Conservation (phyloP, 2,888 invertebrate genomes). For the Tubiluchus corallicola region DNA sequence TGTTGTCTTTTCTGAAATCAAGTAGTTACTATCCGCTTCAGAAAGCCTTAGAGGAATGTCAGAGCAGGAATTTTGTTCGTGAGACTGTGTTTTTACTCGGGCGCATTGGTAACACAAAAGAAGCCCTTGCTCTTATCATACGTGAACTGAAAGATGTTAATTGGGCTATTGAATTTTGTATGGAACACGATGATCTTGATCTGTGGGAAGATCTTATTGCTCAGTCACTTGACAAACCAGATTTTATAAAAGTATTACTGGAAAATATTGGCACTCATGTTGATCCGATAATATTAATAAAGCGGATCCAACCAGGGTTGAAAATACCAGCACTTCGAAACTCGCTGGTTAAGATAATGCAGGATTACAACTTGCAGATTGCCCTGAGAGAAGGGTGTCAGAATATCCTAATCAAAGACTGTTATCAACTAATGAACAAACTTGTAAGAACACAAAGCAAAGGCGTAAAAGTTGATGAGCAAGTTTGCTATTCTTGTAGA, state of each 20-base stretch:
- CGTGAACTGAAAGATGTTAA: constrained; percentile 64
- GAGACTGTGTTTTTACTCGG: constrained; percentile 78
- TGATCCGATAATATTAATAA: constrained; percentile 67
- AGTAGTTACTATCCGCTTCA: constrained; percentile 84
- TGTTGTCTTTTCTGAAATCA: constrained; percentile 66
- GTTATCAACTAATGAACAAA: constrained; percentile 65
- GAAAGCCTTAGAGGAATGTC: constrained; percentile 74
- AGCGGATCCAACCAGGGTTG: constrained; percentile 61
- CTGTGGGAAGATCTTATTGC: constrained; percentile 60
- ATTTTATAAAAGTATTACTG: constrained; percentile 46
- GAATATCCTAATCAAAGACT: constrained; percentile 71
- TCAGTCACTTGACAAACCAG: constrained; percentile 66
- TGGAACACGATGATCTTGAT: constrained; percentile 81
- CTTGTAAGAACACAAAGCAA: constrained; percentile 54
- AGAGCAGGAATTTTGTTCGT: constrained; percentile 48
- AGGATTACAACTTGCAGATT: constrained; percentile 81
- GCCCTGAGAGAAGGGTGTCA: constrained; percentile 76
- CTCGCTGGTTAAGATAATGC: constrained; percentile 80
- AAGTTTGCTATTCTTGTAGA: constrained; percentile 58
- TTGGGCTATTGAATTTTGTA: constrained; percentile 87
- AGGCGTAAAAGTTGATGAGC: constrained; percentile 50
- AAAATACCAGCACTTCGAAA: constrained; percentile 73
- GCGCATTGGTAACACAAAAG: constrained; percentile 69
- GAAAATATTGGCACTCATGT: constrained; percentile 63
- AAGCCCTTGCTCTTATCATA: constrained; percentile 77